Percentiles rank a stretch among this genome's conserved stretches.
phyloP scores from a whole-genome alignment of 2,113 vertebrate species.

The Festucalex cinctus region DNA sequence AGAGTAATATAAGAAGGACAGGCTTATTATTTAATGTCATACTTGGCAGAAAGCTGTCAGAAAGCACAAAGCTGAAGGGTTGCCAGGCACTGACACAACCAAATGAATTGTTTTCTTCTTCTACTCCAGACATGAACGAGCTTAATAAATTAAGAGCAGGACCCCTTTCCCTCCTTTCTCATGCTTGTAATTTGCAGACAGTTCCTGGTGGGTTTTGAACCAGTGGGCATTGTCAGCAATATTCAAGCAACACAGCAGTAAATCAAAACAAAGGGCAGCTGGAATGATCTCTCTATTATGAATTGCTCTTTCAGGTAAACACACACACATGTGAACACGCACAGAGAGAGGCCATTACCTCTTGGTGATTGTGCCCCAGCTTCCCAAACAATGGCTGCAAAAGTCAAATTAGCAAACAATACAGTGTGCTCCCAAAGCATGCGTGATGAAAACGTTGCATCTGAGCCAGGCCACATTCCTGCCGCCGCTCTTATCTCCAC shows the following conservation, averaged over 20 bases:
- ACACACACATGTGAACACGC: constrained; percentile 2
- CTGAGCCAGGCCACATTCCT: constrained; percentile 50
- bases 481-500: constrained; percentile 57
- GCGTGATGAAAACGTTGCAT: constrained; percentile 54
- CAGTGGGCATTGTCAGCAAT: constrained; percentile 5
- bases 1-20: constrained; percentile 28
- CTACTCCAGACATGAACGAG: constrained; percentile 38
- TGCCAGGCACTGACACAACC: constrained; percentile 50
- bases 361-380: constrained; percentile 15
- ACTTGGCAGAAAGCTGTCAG: constrained; percentile 58
- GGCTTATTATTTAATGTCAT: constrained; percentile 67
- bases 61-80: constrained; percentile 31
- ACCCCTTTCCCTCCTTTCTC: constrained; percentile 4
- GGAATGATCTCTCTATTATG: constrained; percentile 47
- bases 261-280: constrained; percentile 38
- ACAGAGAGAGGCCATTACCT: constrained; percentile 22
- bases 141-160: constrained; percentile 53
- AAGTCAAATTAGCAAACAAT: constrained; percentile 63
- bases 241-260: constrained; percentile 12
- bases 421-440: constrained; percentile 19
- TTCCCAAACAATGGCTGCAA: constrained; percentile 42
- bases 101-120: constrained; percentile 51
- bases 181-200: constrained; percentile 12
- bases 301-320: constrained; percentile 13
- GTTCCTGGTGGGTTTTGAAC: constrained; percentile 28